Conservation (phyloP, 2,113 vertebrate genomes). For the Cinclus cinclus region DNA sequence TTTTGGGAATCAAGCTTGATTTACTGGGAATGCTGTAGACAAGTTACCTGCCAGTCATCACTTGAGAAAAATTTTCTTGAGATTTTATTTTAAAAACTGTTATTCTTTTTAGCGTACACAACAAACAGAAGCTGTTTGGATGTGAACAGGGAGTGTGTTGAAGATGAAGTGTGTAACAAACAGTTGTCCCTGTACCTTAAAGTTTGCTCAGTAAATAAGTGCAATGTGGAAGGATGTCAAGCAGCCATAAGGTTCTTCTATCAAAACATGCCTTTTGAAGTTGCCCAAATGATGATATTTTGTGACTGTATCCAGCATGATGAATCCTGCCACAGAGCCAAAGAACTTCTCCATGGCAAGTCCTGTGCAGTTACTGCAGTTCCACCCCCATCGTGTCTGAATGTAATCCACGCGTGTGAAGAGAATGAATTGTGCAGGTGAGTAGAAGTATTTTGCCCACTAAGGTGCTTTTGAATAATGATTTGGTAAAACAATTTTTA, state of each 20-base stretch:
- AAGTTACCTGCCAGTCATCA: not conserved
- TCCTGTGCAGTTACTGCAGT: constrained; percentile 67
- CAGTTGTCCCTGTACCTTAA: constrained; percentile 79
- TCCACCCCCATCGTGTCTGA: constrained; percentile 76
- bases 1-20: not conserved
- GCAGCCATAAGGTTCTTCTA: constrained; percentile 79
- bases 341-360: constrained; percentile 78
- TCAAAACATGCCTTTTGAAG: constrained; percentile 73
- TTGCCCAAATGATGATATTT: constrained; percentile 85
- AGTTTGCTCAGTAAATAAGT: constrained; percentile 75
- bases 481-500: not conserved
- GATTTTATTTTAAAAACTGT: not conserved
- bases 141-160: constrained; percentile 76
- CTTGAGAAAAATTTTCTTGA: not conserved
- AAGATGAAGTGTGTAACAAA: constrained; percentile 83
- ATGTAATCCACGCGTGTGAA: constrained; percentile 76
- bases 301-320: constrained; percentile 82
- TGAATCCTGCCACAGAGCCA: constrained; percentile 77
- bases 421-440: constrained; percentile 83
- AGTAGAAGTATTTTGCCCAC: not conserved
- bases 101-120: constrained; percentile 67
- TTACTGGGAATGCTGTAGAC: not conserved
- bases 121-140: constrained; percentile 78
- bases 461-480: not conserved
- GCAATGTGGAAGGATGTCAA: constrained; percentile 78